Percentiles rank a stretch among this genome's conserved stretches.
These are phyloP conservation scores for Coelopa frigida DNA, from an alignment of 1,140 invertebrate genomes.

Conservation along the genomic window DNA sequence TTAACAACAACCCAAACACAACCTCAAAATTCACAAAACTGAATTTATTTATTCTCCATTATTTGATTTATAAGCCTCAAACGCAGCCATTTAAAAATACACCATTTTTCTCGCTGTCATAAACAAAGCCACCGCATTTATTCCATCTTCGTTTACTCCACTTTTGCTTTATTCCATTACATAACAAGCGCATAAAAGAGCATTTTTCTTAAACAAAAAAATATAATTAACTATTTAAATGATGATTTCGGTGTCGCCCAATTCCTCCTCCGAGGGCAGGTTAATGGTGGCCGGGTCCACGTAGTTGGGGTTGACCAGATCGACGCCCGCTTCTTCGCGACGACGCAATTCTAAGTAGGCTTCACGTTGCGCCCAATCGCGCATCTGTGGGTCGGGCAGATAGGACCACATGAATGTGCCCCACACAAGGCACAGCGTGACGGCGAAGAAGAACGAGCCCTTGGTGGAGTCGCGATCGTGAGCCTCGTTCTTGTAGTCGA, in stretches of 20 bases:
- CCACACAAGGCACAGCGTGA: conserved; percentile 61
- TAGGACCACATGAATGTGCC: conserved; percentile 61
- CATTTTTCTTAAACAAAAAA: conserved; percentile 8
- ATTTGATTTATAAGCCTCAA: no score
- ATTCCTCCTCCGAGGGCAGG: conserved; percentile 85
- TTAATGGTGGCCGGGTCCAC: conserved; percentile 63
- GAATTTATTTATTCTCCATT: no score
- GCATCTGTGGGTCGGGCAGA: conserved; percentile 63
- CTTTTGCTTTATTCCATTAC: conserved; percentile 6
- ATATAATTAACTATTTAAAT: conserved; percentile 68
- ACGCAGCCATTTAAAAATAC: no score
- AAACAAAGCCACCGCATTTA: no score
- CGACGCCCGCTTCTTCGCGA: conserved; percentile 75
- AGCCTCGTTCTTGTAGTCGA: conserved; percentile 52
- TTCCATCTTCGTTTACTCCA: no score
- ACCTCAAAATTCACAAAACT: conserved; percentile 27
- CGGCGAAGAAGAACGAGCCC: conserved; percentile 57
- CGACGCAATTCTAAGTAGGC: conserved; percentile 82
- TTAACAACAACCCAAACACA: no score
- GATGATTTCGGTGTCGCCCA: conserved; percentile 83
- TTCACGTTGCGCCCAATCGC: conserved; percentile 84
- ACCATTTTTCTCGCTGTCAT: no score
- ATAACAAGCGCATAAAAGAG: conserved; percentile 9
- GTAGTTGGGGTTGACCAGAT: conserved; percentile 74
- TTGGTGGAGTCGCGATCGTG: conserved; percentile 62